phyloP scores from a whole-genome alignment of 2,888 invertebrate genomes.

The Hirtodrosophila trivittata region DNA sequence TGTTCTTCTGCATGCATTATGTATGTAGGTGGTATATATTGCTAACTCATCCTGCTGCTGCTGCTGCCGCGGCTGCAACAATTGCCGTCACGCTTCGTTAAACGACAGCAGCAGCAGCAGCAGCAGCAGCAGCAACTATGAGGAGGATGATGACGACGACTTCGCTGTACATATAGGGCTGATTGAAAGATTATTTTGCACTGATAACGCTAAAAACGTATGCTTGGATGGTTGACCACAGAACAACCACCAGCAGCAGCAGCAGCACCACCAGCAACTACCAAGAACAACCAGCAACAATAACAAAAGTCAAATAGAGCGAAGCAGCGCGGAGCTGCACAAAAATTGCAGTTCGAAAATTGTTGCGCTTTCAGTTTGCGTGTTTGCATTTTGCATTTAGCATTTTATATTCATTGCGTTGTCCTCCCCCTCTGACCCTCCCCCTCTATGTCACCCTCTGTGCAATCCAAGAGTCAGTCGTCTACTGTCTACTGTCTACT shows the following conservation, averaged over 20 bases:
- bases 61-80: conserved; percentile 51
- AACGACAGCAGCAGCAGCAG: too few relatives aligned
- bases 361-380: conserved; percentile 77
- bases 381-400: conserved; percentile 64
- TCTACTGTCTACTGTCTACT: conserved; percentile 4
- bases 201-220: conserved; percentile 81
- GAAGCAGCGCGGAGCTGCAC: conserved; percentile 51
- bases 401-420: conserved; percentile 65
- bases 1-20: conserved; percentile 13
- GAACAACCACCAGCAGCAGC: conserved; percentile 32
- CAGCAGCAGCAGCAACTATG: conserved; percentile 49
- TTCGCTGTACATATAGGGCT: conserved; percentile 58
- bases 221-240: conserved; percentile 70
- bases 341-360: conserved; percentile 74
- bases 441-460: too few relatives aligned
- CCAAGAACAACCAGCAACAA: conserved; percentile 13
- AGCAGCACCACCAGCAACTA: conserved; percentile 6
- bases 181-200: conserved; percentile 82
- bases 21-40: conserved; percentile 38
- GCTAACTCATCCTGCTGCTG: conserved; percentile 47
- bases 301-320: conserved; percentile 73
- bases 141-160: conserved; percentile 39
- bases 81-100: conserved; percentile 78
- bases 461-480: too few relatives aligned
- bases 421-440: conserved; percentile 19